These are phyloP conservation scores for Ahaetulla prasina DNA, from an alignment of 2,113 vertebrate genomes.

Conservation along the genomic window DNA sequence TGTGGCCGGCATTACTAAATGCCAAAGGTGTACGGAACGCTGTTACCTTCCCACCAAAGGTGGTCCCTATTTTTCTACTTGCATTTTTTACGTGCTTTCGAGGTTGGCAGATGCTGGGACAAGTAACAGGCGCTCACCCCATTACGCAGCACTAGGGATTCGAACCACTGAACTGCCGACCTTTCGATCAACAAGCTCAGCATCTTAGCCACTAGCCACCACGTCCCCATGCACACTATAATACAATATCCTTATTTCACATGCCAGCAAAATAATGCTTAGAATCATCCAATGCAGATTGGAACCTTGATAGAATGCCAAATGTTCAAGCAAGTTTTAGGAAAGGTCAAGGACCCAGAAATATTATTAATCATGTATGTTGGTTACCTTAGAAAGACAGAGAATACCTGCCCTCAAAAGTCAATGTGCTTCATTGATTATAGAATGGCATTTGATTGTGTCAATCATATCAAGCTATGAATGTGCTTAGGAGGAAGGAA, in stretches of 20 bases:
- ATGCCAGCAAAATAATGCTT: neutral
- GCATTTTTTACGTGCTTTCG: no score
- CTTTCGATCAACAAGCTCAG: no score
- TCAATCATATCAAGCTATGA: neutral
- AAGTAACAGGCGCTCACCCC: no score
- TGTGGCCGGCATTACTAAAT: no score
- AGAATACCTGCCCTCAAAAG: neutral
- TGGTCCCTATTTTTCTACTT: no score
- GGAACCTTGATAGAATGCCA: neutral
- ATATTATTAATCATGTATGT: neutral
- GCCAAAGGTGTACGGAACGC: no score
- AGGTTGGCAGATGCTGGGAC: no score
- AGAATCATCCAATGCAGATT: neutral
- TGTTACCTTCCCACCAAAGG: no score
- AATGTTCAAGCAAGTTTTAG: neutral
- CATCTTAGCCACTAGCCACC: no score
- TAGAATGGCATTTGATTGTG: neutral
- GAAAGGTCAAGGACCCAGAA: neutral
- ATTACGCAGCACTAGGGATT: no score
- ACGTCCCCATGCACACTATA: neutral
- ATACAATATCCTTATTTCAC: neutral
- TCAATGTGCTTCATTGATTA: neutral
- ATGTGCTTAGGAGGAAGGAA: neutral
- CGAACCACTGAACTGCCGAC: no score
- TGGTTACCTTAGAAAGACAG: neutral